phyloP scores from a whole-genome alignment of 2,797 vertebrate genomes.

The Micromesistius poutassou region DNA sequence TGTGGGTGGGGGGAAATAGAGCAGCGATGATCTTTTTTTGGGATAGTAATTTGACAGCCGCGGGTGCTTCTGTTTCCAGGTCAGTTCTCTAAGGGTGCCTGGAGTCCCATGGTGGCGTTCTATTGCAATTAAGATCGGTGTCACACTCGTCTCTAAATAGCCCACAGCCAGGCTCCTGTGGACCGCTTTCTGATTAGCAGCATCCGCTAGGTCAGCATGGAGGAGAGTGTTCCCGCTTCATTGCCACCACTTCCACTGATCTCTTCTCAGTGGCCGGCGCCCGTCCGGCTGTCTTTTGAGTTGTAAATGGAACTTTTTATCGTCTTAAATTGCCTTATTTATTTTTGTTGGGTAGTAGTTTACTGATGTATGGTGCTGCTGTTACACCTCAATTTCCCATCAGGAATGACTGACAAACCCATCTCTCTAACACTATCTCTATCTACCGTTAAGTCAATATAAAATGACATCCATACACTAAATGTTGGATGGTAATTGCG shows the following conservation, averaged over 20 bases:
- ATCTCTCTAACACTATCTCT: neutral
- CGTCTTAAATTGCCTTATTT: neutral
- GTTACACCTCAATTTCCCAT: neutral
- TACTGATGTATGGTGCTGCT: neutral
- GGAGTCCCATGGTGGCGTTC: constrained; percentile 47
- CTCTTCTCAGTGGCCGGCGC: neutral
- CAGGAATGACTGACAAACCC: neutral
- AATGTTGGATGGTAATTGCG: neutral
- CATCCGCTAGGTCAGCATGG: constrained; percentile 39
- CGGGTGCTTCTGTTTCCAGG: constrained; percentile 58
- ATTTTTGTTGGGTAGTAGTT: neutral
- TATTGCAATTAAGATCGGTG: constrained; percentile 63
- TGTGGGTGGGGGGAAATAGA: constrained; percentile 48
- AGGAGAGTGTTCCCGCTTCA: neutral
- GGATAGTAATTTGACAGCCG: constrained; percentile 58
- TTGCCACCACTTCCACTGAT: too few species aligned
- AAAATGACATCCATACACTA: neutral
- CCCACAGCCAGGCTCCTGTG: constrained; percentile 38
- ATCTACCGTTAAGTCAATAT: neutral
- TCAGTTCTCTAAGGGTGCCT: constrained; percentile 56
- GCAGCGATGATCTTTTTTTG: constrained; percentile 58
- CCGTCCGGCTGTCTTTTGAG: neutral
- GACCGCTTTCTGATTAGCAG: constrained; percentile 48
- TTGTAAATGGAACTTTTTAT: neutral
- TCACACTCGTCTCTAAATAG: constrained; percentile 63